Evolutionary conservation across 2,113 vertebrate species (phyloP), one percentile per base, ranked within the genome.

Genomic region (Cervus canadensis): DNA sequence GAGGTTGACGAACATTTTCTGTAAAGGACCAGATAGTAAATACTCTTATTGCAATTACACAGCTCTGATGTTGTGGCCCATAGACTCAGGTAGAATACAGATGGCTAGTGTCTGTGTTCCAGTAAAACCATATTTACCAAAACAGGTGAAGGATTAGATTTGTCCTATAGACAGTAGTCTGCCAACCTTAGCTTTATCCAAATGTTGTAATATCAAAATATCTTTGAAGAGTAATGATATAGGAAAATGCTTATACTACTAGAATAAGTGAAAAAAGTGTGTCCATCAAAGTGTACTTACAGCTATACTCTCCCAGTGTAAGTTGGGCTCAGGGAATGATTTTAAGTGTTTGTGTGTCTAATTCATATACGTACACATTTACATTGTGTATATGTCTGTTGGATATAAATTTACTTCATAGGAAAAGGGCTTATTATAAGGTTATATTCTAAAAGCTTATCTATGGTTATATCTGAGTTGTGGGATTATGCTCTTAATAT

Each of bases 11-110:
- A 16, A 36, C 67, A 26, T 92, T 81, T 94, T 91, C 78, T 85
- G 19, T 90, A 52, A 95, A 85, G 54, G 30, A 36, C 21, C 62
- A 50, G 33, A 23, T 23, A 56, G 21, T 33, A 56, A 36, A 1
- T 14, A 26, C 21, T 79, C 25, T 71, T 23, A 56, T 67, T 2
- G 4, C 12, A 7, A 0, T 76, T 76, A 56, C 7, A 52, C n/a
- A 11, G 0, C 36, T 33, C 48, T 59, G 59, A 60, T 21, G 0
- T 2, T 13, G 6, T 33, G 25, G 60, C 2, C 2, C 11, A 17
- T 15, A 50, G 26, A 40, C 28, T 7, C 15, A 62, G 36, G 5
- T 14, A 9, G n/a, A 45, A 4, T 56, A 6, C 45, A 78, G 9
- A 30, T 15, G 50, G 30, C 48, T 3, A 16, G 6, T 54, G 45